A percentile compares a stretch with the other conserved stretches of the same genome.
These are phyloP conservation scores for Diadumene lineata DNA, from an alignment of 92 coral and sea anemone species.

Conservation along the genomic window DNA sequence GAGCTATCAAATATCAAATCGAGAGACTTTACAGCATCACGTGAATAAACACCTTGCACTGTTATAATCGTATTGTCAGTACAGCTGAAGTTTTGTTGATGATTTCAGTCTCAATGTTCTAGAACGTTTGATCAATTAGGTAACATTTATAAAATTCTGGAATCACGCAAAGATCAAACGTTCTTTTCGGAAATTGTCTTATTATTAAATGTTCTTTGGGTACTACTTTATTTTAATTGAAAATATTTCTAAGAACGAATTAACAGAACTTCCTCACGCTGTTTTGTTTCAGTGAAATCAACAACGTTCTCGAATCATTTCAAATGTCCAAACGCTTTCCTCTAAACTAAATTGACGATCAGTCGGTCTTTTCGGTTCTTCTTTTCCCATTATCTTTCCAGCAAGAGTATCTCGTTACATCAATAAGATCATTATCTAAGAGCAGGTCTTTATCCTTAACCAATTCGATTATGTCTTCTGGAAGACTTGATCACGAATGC, in stretches of 20 bases:
- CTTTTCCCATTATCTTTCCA: neutral
- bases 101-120: neutral
- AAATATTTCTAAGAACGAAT: too few species aligned
- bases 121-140: neutral
- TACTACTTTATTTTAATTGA: too few species aligned
- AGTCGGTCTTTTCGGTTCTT: neutral
- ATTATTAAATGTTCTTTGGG: too few species aligned
- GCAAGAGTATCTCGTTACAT: neutral
- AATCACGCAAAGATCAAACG: too few species aligned
- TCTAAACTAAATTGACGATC: neutral
- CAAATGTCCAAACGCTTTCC: neutral
- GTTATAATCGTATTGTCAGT: neutral
- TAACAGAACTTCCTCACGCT: too few species aligned
- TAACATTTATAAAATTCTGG: too few species aligned
- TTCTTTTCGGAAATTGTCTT: too few species aligned
- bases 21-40: neutral
- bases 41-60: conserved; percentile 3
- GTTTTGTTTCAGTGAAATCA: neutral
- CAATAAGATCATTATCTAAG: neutral
- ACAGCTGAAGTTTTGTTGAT: neutral
- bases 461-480: neutral
- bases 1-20: neutral
- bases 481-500: neutral
- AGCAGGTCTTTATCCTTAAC: neutral
- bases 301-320: conserved; percentile 4